Evolutionary conservation across 2,797 vertebrate species (phyloP).

Genomic region (Acanthornis magna): DNA sequence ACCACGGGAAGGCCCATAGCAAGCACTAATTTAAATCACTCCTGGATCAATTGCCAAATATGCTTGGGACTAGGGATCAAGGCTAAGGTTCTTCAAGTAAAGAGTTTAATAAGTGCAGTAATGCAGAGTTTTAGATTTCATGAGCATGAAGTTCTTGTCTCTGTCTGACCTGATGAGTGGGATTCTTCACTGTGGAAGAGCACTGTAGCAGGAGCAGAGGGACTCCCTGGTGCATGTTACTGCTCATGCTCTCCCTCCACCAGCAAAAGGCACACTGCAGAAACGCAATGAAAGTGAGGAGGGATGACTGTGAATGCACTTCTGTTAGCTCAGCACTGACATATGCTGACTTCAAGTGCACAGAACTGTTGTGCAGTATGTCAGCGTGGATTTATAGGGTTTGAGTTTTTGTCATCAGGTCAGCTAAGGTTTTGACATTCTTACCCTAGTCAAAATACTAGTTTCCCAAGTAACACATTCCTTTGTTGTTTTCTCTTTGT

Average conservation of each 20-base stretch:
- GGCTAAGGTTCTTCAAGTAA: neutral
- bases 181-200: neutral
- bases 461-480: neutral
- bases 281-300: neutral
- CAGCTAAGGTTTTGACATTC: neutral
- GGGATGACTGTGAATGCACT: neutral
- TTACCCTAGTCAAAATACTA: neutral
- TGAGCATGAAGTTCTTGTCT: neutral
- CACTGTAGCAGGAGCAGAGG: neutral
- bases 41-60: neutral
- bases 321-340: neutral
- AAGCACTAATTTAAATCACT: neutral
- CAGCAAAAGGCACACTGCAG: fast-evolving
- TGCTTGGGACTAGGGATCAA: neutral
- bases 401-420: neutral
- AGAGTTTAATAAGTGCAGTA: neutral
- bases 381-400: neutral
- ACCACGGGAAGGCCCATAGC: neutral
- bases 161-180: neutral
- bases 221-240: neutral
- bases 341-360: neutral
- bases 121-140: neutral
- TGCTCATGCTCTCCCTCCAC: fast-evolving
- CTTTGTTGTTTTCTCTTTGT: neutral
- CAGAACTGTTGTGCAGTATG: neutral